Evolutionary conservation across 1,140 invertebrate species (phyloP), one percentile per base, ranked within the genome.

Genomic region (Streblospio benedicti): DNA sequence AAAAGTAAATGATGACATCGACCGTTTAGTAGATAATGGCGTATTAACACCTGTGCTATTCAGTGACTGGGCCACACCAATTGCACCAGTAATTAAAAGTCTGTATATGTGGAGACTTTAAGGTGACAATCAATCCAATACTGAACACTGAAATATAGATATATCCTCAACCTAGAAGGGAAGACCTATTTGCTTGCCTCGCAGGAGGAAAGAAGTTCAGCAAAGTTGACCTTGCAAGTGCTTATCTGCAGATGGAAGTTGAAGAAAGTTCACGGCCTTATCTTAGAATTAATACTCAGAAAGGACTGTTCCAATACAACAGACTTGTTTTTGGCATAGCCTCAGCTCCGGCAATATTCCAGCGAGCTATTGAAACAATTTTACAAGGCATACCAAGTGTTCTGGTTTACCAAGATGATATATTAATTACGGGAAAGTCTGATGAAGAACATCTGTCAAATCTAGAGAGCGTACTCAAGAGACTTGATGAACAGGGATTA

Each of bases 331-430:
- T 81, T 68, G 80, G 78, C 12, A 71, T 82, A 14, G 73, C 79
- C 61, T 72, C 70, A 9, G 79, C 79, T 1, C 78, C 79, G 14
- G 62, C 66, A 14, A 73, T 79, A 57, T 83, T 82, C 59, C 75
- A 83, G 61, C 25, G 69, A 57, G 65, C 74, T 33, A 76, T 83
- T 30, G 73, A 78, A 47, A 47, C 68, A 55, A 28, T 70, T 4
- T 61, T 81, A 53, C 53, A 53, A 43, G 59, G 59, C 5, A 53
- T 60, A 49, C 25, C 57, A 23, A 66, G 59, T 41, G 54, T 62
- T 12, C 16, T 49, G 30, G 62, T 58, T n/a, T 61, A 67, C 35
- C 31, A 47, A 27, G 47, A 60, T 41, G 57, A 65, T 62, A 58
- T 67, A 49, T 35, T 67, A 53, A 35, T 60, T 20, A 49, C 54